Base-by-base conservation (phyloP, 2,888 invertebrate genomes). In the Chirona hameri region DNA sequence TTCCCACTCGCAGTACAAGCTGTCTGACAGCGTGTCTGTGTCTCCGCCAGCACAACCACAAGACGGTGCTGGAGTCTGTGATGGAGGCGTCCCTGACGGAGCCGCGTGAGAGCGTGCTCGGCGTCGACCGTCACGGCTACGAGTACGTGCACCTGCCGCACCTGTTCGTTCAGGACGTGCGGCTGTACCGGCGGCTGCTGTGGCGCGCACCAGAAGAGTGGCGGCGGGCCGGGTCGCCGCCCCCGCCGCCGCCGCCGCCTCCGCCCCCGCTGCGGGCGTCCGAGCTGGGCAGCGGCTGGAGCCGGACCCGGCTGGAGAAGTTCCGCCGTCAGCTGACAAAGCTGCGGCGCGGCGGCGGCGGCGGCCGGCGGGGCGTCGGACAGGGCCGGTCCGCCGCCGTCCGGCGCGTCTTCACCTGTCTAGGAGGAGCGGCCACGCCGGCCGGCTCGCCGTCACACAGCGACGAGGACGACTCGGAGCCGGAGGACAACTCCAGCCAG, bases 91-190 rank as follows among this genome's bases (percentile, higher is more conserved):
- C 89, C 3, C 87, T 88, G 81, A 88, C 88, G 39, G 89, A 90
- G 84, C 88, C 89, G 85, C 86, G 88, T 72, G 89, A 89, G 83
- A 89, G 89, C 60, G 83, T 88, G 81, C 87, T 91, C 60, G 91
- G 91, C 12, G 86, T 86, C 1, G 91, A 91, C 86, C 88, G 88
- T 60, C 86, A 89, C 12, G 90, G 90, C 29, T 88, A 89, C 84
- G 88, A 88, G 84, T 91, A 90, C 86, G 87, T 91, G 84, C 90
- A 91, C 86, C 90, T 91, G 86, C 90, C 90, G 46, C 90, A 90
- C 85, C 90, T 90, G 86, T 88, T 90, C 84, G 89, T 90, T 1
- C 89, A 87, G 52, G 90, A 90, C 86, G 86, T 91, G 2, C 87
- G 91, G 57, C 87, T 91, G 60, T 91, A 91, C 86, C 88, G 88